A percentile compares a stretch with the other conserved stretches of the same genome.
These are phyloP conservation scores for Abscondita cerata DNA, from an alignment of 2,888 invertebrate genomes.

Conservation along the genomic window DNA sequence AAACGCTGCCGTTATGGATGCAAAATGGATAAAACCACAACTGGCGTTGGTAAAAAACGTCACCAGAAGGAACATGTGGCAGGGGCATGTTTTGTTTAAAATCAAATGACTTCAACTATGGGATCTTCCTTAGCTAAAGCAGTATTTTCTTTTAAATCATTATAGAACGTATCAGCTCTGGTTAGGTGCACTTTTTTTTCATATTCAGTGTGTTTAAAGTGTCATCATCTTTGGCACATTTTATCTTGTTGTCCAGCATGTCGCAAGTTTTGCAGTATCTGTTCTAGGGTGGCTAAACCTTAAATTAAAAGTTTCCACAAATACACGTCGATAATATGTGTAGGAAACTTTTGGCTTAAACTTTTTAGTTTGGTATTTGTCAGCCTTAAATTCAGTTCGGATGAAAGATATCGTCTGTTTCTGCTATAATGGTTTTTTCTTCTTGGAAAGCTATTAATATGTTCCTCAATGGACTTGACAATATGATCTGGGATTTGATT, in stretches of 20 bases:
- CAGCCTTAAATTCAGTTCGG: not conserved
- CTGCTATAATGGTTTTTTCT: not conserved
- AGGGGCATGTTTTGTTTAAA: no score
- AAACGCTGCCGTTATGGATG: not conserved
- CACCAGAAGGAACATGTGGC: not conserved
- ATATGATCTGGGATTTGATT: not conserved
- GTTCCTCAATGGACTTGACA: not conserved
- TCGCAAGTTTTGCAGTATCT: not conserved
- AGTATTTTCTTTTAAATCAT: constrained; percentile 4
- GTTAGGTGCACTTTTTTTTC: not conserved
- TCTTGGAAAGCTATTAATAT: not conserved
- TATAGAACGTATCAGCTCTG: constrained; percentile 6
- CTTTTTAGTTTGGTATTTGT: not conserved
- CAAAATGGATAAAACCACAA: not conserved
- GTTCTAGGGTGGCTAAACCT: not conserved
- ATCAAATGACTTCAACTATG: not conserved
- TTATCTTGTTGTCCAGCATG: not conserved
- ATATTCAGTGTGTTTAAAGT: not conserved
- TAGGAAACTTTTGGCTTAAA: not conserved
- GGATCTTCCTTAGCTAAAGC: not conserved
- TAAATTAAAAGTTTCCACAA: not conserved
- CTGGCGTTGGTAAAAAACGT: not conserved
- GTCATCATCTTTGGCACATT: not conserved
- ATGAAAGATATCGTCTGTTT: not conserved
- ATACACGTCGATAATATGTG: not conserved